A percentile compares a stretch with the other conserved stretches of the same genome.
phyloP scores from a whole-genome alignment of 2,113 vertebrate species.

The Tachysurus fulvidraco region DNA sequence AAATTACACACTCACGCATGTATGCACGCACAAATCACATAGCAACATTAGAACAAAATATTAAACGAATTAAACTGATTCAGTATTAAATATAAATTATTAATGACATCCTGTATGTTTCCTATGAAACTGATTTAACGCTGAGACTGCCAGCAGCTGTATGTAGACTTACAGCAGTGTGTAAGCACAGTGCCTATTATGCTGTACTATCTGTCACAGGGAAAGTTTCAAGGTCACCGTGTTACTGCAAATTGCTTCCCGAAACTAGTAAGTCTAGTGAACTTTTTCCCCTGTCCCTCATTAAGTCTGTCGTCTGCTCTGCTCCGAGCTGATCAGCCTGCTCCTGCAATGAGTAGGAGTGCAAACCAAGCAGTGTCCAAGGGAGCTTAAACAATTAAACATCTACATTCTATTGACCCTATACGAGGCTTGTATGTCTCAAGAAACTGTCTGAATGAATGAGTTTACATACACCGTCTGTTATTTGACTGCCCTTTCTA shows the following conservation, averaged over 20 bases:
- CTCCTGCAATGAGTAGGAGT: constrained; percentile 22
- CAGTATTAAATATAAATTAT: background rate
- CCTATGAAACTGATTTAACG: background rate
- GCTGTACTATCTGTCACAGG: background rate
- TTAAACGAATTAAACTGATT: background rate
- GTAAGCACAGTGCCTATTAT: background rate
- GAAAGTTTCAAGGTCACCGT: background rate
- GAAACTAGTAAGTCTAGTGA: background rate
- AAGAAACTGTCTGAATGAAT: background rate
- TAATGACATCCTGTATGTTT: background rate
- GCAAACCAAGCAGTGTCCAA: constrained; percentile 54
- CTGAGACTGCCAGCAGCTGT: background rate
- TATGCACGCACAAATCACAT: background rate
- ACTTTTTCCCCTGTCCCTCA: background rate
- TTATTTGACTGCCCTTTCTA: constrained; percentile 15
- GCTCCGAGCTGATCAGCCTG: constrained; percentile 33
- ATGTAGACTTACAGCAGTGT: background rate
- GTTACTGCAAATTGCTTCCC: background rate
- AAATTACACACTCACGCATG: background rate
- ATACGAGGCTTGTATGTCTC: constrained; percentile 3
- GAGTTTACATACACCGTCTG: constrained; percentile 10
- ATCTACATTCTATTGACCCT: constrained; percentile 53
- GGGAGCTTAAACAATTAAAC: constrained; percentile 55
- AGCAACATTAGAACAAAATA: background rate
- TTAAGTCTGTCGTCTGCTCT: constrained; percentile 1